A percentile compares a stretch with the other conserved stretches of the same genome.
phyloP scores from a whole-genome alignment of 1,140 invertebrate species.

The Caenorhabditis remanei region DNA sequence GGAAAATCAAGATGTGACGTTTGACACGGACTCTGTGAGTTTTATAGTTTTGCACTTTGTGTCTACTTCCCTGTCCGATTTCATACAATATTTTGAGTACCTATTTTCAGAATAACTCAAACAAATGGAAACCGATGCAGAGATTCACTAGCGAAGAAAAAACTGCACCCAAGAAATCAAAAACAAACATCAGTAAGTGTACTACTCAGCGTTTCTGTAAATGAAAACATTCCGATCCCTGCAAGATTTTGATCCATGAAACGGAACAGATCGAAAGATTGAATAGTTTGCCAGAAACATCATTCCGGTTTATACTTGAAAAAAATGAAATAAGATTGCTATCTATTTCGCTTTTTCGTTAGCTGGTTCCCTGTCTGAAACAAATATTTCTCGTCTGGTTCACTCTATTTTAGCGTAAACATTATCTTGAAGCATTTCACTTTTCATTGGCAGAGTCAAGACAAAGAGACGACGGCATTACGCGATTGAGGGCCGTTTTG shows the following conservation, averaged over 20 bases:
- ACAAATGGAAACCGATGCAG: conserved; percentile 45
- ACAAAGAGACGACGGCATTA: conserved; percentile 30
- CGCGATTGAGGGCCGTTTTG: not conserved
- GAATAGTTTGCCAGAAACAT: not conserved
- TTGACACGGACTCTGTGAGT: conserved; percentile 39
- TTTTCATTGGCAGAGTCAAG: conserved; percentile 45
- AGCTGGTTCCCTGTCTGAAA: not conserved
- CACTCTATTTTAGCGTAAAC: not conserved
- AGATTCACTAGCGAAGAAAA: conserved; percentile 13
- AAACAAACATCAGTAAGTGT: not conserved
- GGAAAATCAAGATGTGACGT: conserved; percentile 20
- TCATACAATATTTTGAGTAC: no score
- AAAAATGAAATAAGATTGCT: not conserved
- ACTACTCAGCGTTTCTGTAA: not conserved
- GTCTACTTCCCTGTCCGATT: not conserved
- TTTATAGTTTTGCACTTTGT: not conserved
- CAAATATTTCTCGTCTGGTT: not conserved
- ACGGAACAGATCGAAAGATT: not conserved
- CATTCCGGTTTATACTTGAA: conserved; percentile 12
- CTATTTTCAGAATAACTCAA: conserved; percentile 22
- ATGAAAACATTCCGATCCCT: not conserved
- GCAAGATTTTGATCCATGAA: not conserved
- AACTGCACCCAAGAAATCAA: not conserved
- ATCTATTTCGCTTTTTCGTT: not conserved
- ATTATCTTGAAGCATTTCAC: conserved; percentile 12